A percentile compares a stretch with the other conserved stretches of the same genome.
phyloP scores from a whole-genome alignment of 2,113 vertebrate species.

The Pseudorhombus dupliciocellatus region DNA sequence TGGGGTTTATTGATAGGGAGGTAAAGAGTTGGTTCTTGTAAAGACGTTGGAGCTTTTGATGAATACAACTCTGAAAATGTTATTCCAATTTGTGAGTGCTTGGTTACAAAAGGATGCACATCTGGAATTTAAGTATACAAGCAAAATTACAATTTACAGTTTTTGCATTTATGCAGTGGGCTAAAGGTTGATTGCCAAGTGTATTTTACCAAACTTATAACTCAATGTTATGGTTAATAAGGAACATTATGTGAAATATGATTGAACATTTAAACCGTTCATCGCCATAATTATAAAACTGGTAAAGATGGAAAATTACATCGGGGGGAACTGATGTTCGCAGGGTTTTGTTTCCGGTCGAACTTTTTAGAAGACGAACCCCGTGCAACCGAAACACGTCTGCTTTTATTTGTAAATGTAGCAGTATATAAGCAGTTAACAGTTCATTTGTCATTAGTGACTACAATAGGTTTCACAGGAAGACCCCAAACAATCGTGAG shows the following conservation, averaged over 20 bases:
- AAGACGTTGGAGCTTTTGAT: too few relatives aligned
- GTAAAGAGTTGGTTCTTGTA: too few relatives aligned
- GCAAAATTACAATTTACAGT: too few relatives aligned
- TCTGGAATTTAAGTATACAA: too few relatives aligned
- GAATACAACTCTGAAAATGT: too few relatives aligned
- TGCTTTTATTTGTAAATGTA: background rate
- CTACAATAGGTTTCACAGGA: background rate
- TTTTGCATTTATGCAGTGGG: too few relatives aligned
- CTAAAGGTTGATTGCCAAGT: too few relatives aligned
- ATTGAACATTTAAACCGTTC: too few relatives aligned
- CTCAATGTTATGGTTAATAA: too few relatives aligned
- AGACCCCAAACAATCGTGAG: background rate
- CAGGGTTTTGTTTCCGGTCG: slow-evolving; percentile 10
- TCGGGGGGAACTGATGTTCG: background rate
- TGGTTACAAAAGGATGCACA: too few relatives aligned
- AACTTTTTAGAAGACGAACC: slow-evolving; percentile 6
- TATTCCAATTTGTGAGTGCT: too few relatives aligned
- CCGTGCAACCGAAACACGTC: background rate
- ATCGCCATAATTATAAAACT: background rate
- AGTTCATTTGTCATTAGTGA: background rate
- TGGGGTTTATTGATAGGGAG: background rate
- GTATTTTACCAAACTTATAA: too few relatives aligned
- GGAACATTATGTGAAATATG: background rate
- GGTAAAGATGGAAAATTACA: background rate
- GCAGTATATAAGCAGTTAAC: background rate